Evolutionary conservation across 2,888 invertebrate genomes (phyloP), one percentile per base, ranked within the genome.

Genomic region (Dynastes grantii): DNA sequence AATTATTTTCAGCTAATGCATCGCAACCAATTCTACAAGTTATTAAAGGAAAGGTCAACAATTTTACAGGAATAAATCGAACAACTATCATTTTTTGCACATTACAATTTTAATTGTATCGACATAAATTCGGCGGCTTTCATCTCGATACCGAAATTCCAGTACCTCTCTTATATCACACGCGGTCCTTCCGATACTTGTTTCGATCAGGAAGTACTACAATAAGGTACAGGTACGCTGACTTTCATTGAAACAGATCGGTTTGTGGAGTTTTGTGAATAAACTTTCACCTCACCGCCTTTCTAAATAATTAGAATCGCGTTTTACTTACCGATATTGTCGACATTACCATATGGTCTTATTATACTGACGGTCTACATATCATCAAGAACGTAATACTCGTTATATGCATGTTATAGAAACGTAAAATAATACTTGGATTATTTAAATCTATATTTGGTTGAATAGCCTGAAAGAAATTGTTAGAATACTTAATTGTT

Each of bases 211-310:
- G 55, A 58, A 58, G 55, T 58, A 58, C 22, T 16, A 22, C 64
- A 16, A 8, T 64, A 37, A 64, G 37, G 64, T 64, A 64, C 64
- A 64, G 37, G 32, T 67, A 49, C n/a, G 22, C 8, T 51, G 49
- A 53, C 71, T 71, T 71, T 71, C 71, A 58, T 71, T 58, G 37
- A 71, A 58, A 32, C 51, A 58, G 51, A 9, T 55, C 45, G 55
- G n/a, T 37, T 22, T 58, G 55, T 29, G 29, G 29, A 27, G 51
- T 55, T 71, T 71, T 55, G 37, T 58, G 55, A 37, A 51, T 55
- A 55, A 55, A 58, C 71, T 71, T 71, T 71, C 71, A 71, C 71
- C 71, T 71, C n/a, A 11, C 37, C 27, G 71, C 71, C 71, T 71
- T 71, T 71, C 71, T 71, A 55, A 49, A 68, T 68, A 68, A 63